Evolutionary conservation across 2,888 invertebrate genomes (phyloP), one percentile per base, ranked within the genome.

Genomic region (Thecocarcelia acutangulata): DNA sequence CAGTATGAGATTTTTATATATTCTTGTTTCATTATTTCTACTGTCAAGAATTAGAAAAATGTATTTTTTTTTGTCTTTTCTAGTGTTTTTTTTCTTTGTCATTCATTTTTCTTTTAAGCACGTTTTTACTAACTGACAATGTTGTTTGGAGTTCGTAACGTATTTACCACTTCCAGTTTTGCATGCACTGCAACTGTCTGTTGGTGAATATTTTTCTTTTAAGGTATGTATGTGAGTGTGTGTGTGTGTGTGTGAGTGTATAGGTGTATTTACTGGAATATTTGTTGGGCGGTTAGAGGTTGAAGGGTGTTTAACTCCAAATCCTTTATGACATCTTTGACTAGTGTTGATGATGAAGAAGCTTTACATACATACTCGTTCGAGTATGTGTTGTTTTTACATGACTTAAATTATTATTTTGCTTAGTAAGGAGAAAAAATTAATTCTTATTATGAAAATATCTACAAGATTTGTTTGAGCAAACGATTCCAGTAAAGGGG

Each of bases 331-430:
- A 80, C 74, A 61, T 68, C 42, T 54, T 21, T 33, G 56, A 68
- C 61, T 68, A 74, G 74, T 80, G 74, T 69, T 80, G 80, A 74
- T 80, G 74, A 80, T 74, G 63, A 80, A 75, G 80, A 80, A 80
- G 63, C 73, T 74, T 64, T 63, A 58, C 64, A 80, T 69, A 75
- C 79, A 28, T 28, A 28, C n/a, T n/a, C 6, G 28, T 28, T 3
- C 6, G 28, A 4, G 28, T 33, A 33, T 33, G 69, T 69, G 68
- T 42, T 40, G 37, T 44, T 48, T 78, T 46, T 33, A 48, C 61
- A 56, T 63, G 28, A 61, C 11, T 33, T 61, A 63, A 74, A n/a
- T 68, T 58, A 66, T 59, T 28, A 52, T 44, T n/a, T 46, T 59
- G 3, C 3, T 76, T 58, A n/a, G 72, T 44, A 52, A 6, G 17